phyloP scores from a whole-genome alignment of 64 coral and sea anemone species.

The Anthopleura sola region DNA sequence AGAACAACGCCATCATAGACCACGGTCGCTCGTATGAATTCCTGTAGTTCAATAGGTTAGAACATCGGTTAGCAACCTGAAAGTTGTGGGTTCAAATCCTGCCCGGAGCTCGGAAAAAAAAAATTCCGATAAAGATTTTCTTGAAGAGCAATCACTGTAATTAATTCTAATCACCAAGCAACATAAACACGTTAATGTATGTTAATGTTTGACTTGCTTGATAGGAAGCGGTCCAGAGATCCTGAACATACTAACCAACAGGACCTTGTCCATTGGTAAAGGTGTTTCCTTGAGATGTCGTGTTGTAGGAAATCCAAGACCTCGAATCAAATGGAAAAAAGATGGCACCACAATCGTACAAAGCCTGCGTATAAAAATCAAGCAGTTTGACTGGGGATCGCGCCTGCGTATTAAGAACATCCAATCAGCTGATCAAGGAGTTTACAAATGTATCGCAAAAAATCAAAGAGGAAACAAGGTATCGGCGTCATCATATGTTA shows the following conservation, averaged over 20 bases:
- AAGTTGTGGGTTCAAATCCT: no score
- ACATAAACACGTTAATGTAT: no score
- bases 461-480: conserved; percentile 20
- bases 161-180: no score
- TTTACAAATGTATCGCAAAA: conserved; percentile 80
- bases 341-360: conserved; percentile 42
- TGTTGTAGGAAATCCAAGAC: conserved; percentile 59
- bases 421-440: conserved; percentile 22
- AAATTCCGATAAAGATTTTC: no score
- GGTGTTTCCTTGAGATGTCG: conserved; percentile 49
- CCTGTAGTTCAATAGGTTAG: no score
- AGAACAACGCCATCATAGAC: no score
- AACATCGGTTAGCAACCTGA: no score
- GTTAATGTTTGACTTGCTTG: no score
- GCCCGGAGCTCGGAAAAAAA: no score
- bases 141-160: no score
- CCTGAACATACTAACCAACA: conserved; percentile 3
- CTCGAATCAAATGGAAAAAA: conserved; percentile 80
- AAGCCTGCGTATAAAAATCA: conserved; percentile 29
- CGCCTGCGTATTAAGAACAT: conserved; percentile 59
- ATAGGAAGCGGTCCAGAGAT: background rate
- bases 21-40: no score
- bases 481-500: conserved; percentile 37
- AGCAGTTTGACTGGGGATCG: conserved; percentile 1
- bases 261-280: conserved; percentile 1